Base-by-base conservation (phyloP, 2,888 invertebrate genomes). In the Lycophotia porphyrea region DNA sequence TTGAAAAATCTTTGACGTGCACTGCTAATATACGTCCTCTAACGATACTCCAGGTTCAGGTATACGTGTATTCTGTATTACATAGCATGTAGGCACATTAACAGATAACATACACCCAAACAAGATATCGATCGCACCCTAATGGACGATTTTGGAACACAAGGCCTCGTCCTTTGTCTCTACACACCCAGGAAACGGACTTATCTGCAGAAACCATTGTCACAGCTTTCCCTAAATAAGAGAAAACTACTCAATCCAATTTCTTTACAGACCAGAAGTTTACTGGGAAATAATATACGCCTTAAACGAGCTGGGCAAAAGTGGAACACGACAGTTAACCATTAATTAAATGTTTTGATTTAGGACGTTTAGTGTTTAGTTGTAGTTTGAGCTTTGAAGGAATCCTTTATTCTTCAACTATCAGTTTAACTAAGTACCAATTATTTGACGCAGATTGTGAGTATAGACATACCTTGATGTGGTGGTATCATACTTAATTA, bases 121-220 rank as follows among this genome's bases (percentile, higher is more conserved):
- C 63, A 67, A 61, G 71, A 64, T 71, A 71, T 75, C 65, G 72
- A 74, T 72, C 72, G 55, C 61, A 47, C 34, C 70, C 39, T 73
- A 75, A 74, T 70, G 64, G 71, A 73, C 27, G 44, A 73, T 84
- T 74, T 71, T 44, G 70, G 42, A 67, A 60, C 52, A 76, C 39
- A 68, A 27, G n/a, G 47, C 66, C 60, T 52, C 31, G 27, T 27
- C 61, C 47, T 63, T 84, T 73, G 58, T 81, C 74, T 84, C 64
- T 79, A 60, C 60, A 68, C 44, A 55, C 60, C 49, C 66, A 61
- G 60, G 61, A 44, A 81, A 75, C 52, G 36, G 52, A 72, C 70
- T 80, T 66, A 74, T 70, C 67, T 65, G 13, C 47, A 47, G 65
- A 77, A 66, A 36, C 55, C 61, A 60, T 68, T 74, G 52, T 69